Percentiles rank a stretch among this genome's conserved stretches.
Evolutionary conservation across 2,797 vertebrate species (phyloP).

Genomic region (Eulemur coronatus): DNA sequence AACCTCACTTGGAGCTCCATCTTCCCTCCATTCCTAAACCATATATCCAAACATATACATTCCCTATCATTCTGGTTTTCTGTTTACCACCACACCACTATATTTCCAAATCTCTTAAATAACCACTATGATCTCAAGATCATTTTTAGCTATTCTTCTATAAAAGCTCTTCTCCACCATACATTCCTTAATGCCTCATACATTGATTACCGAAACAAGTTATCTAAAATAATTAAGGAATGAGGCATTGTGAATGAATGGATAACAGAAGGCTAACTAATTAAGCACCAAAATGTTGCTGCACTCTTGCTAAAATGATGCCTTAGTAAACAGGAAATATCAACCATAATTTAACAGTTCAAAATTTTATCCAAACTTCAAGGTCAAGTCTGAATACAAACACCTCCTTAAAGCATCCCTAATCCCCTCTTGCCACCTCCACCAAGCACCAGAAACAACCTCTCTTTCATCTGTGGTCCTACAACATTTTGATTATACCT

Average conservation of each 20-base stretch:
- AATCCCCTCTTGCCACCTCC: neutral
- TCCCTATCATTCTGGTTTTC: conserved; percentile 2
- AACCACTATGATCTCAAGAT: neutral
- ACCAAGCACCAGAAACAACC: neutral
- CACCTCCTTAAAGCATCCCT: neutral
- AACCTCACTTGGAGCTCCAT: neutral
- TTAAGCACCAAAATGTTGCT: conserved; percentile 19
- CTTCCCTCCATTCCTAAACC: neutral
- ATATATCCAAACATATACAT: neutral
- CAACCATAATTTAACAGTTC: neutral
- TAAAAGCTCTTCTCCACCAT: conserved; percentile 18
- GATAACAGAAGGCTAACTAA: conserved; percentile 4
- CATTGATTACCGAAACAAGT: conserved; percentile 11
- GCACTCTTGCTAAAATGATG: conserved; percentile 4
- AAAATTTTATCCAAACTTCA: conserved; percentile 12
- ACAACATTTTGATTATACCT: neutral
- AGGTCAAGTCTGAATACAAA: conserved; percentile 19
- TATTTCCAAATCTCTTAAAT: neutral
- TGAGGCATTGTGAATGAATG: neutral
- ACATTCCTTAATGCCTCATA: conserved; percentile 7
- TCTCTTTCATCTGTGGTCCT: neutral
- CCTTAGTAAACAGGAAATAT: conserved; percentile 44
- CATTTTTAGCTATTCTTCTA: conserved; percentile 12
- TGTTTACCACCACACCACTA: neutral
- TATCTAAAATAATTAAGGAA: conserved; percentile 24